These are phyloP conservation scores for Ibycter americanus DNA, from an alignment of 2,797 vertebrate species.

Conservation along the genomic window DNA sequence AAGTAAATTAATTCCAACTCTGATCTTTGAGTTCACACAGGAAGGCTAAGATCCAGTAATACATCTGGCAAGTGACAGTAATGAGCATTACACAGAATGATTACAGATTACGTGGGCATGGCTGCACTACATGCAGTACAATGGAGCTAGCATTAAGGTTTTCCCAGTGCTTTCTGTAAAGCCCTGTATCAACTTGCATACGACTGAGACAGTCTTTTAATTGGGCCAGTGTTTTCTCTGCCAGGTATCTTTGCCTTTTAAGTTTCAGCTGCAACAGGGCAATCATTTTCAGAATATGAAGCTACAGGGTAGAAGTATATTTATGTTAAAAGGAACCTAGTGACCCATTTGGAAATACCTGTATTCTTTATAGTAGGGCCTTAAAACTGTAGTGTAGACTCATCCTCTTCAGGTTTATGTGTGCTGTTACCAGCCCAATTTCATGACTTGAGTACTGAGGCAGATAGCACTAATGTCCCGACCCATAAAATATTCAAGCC, in stretches of 20 bases:
- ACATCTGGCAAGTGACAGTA: constrained; percentile 35
- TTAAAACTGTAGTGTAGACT: not conserved
- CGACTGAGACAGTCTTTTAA: not conserved
- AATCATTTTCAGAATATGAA: not conserved
- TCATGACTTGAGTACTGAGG: not conserved
- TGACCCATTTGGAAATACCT: not conserved
- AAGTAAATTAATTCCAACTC: constrained; percentile 19
- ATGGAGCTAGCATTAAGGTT: not conserved
- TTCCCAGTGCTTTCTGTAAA: not conserved
- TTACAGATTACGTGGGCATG: constrained; percentile 9
- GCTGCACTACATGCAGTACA: not conserved
- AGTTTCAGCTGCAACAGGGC: not conserved
- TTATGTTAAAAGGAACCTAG: not conserved
- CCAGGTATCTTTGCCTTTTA: not conserved
- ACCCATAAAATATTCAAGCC: not conserved
- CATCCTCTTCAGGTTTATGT: not conserved
- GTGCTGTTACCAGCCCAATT: not conserved
- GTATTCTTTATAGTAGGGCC: not conserved
- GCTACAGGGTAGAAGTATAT: not conserved
- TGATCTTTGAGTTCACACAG: constrained; percentile 18
- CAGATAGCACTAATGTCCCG: not conserved
- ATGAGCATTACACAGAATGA: not conserved
- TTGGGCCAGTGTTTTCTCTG: not conserved
- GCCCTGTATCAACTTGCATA: not conserved
- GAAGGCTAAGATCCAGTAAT: not conserved